Base-by-base conservation (phyloP, 1,140 invertebrate genomes). In the Caenorhabditis latens region DNA sequence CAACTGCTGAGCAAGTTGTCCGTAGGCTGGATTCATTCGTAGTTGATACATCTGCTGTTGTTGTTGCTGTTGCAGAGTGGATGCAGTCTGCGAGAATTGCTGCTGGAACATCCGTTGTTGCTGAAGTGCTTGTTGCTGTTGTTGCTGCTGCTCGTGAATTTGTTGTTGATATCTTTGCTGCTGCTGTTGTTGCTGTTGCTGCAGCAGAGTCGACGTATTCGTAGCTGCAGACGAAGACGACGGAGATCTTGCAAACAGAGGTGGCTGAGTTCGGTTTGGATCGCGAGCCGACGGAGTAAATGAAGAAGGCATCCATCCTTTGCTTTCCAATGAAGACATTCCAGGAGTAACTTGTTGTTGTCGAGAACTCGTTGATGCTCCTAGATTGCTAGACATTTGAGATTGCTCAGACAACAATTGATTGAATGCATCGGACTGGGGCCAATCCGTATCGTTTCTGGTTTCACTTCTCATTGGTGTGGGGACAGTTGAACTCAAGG, bases 81-180 rank as follows among this genome's bases (percentile, higher is more conserved):
- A 55, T 61, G 46, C 32, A 61, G 53, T 58, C 67, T 63, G 82
- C 19, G 55, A 50, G 50, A 55, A 83, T n/a, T 84, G 83, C 55
- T 84, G 50, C 40, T 42, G 83, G 32, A 46, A 11, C 58, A 9
- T 7, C 40, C 40, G 63, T 40, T 65, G 63, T 65, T 40, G 63
- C n/a, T 61, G 57, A 8, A 8, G 40, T n/a, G 21, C 6, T 21
- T 79, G 71, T 11, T 79, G 46, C 14, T 43, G 46, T 32, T 24
- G 32, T 50, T 50, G 71, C 21, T 24, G n/a, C 21, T 50, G 46
- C 19, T 71, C 42, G 5, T 46, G 65, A 43, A 19, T 13, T 3
- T 46, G 42, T 14, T 48, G 46, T 24, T 24, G 43, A 7, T 79
- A 46, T 14, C 8, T n/a, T 21, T 21, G 8, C 40, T 50, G 43